A percentile compares a stretch with the other conserved stretches of the same genome.
phyloP scores from a whole-genome alignment of 92 coral and sea anemone genomes.

The Heliopora coerulea region DNA sequence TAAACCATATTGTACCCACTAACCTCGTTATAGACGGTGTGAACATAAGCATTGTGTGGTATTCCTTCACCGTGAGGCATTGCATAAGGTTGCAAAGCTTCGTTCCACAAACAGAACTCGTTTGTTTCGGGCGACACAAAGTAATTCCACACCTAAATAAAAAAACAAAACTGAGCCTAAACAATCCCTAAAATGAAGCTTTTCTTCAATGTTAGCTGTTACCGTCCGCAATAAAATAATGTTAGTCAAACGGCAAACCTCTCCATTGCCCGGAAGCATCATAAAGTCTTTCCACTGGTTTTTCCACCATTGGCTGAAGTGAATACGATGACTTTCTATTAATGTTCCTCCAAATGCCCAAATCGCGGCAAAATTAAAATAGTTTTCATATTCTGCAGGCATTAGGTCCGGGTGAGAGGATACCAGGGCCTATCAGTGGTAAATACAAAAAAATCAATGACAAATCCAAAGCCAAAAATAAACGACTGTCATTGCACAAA shows the following conservation, averaged over 20 bases:
- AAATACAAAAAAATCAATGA: background rate
- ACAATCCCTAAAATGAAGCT: no score
- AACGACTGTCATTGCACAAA: no score
- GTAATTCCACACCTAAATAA: conserved; percentile 85
- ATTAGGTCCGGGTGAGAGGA: conserved; percentile 84
- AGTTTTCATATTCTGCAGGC: conserved; percentile 87
- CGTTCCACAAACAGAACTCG: conserved; percentile 91
- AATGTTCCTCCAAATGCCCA: conserved; percentile 99
- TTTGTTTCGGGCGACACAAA: conserved; percentile 97
- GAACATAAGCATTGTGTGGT: conserved; percentile 95
- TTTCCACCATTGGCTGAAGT: conserved; percentile 97
- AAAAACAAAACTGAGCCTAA: no score
- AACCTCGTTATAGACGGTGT: conserved; percentile 91
- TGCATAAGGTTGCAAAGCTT: conserved; percentile 87
- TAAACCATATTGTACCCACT: no score
- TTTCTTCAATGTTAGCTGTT: no score
- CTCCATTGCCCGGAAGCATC: conserved; percentile 84
- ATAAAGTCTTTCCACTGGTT: conserved; percentile 85
- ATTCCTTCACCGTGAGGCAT: conserved; percentile 99
- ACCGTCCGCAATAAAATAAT: background rate
- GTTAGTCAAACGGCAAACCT: conserved; percentile 58
- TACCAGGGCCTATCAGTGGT: conserved; percentile 69
- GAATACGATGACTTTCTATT: conserved; percentile 76
- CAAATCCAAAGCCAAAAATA: background rate
- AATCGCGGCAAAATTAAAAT: conserved; percentile 95